Evolutionary conservation across 92 coral and sea anemone genomes (phyloP).

Genomic region (Bergia puertoricense): DNA sequence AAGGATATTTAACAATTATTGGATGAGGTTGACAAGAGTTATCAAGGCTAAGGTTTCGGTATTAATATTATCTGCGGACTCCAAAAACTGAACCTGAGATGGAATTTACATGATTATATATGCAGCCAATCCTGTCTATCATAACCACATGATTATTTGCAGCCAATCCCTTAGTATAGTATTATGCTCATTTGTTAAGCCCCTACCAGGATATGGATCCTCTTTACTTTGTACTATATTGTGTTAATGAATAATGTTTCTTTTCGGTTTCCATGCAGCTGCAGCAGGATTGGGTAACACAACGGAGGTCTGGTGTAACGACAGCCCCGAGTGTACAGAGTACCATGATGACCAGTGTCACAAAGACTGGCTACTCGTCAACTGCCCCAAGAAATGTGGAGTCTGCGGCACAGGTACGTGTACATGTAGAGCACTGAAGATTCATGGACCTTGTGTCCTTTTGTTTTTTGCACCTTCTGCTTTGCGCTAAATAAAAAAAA

Average conservation of each 20-base stretch:
- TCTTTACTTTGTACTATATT: neutral
- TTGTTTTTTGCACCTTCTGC: no score
- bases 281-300: conserved; percentile 1
- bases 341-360: conserved; percentile 58
- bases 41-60: no score
- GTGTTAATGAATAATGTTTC: neutral
- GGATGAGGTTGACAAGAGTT: no score
- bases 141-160: no score
- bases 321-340: conserved; percentile 58
- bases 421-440: neutral
- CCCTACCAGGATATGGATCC: neutral
- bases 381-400: conserved; percentile 85
- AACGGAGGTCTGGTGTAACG: conserved; percentile 75
- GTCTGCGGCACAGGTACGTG: conserved; percentile 61
- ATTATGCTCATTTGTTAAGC: neutral
- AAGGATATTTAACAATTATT: no score
- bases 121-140: no score
- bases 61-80: no score
- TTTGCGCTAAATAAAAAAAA: no score
- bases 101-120: no score
- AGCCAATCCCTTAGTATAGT: no score
- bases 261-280: neutral
- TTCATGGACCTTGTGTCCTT: no score
- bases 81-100: no score
- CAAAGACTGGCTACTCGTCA: conserved; percentile 67